These are phyloP conservation scores for Celastrina argiolus DNA, from an alignment of 2,888 invertebrate genomes.

Conservation along the genomic window DNA sequence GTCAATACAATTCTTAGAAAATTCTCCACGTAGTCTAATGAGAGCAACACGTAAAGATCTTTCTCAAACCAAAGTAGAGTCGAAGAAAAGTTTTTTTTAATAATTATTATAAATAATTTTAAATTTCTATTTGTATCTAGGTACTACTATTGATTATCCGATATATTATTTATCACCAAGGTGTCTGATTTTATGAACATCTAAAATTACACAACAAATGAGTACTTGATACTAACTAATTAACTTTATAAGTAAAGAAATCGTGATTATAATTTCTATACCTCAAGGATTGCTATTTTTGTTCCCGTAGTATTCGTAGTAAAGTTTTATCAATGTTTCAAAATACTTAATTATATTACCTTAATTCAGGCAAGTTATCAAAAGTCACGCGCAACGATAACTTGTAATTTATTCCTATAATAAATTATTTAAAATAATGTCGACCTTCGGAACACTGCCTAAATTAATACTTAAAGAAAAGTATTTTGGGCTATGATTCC, in stretches of 20 bases:
- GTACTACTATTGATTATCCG: too few relatives aligned
- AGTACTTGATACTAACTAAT: too few relatives aligned
- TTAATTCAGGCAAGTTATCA: conserved; percentile 2
- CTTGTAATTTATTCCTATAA: conserved; percentile 4
- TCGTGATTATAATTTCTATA: too few relatives aligned
- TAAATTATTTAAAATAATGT: conserved; percentile 2
- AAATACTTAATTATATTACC: background rate
- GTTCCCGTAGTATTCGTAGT: background rate
- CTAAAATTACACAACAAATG: too few relatives aligned
- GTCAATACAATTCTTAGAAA: background rate
- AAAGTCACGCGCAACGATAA: conserved; percentile 15
- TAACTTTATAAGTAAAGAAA: too few relatives aligned
- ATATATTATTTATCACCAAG: too few relatives aligned
- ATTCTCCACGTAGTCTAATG: background rate
- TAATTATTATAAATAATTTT: too few relatives aligned
- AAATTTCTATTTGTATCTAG: background rate
- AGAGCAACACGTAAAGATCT: background rate
- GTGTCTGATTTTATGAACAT: too few relatives aligned
- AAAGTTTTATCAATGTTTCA: conserved; percentile 9
- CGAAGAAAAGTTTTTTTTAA: too few relatives aligned
- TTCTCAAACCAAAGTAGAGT: too few relatives aligned
- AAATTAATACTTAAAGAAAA: background rate
- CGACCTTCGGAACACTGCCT: background rate
- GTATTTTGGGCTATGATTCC: too few relatives aligned
- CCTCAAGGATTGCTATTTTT: background rate